Conservation (phyloP, 2,797 vertebrate species). For the Hapalemur alaotrensis region DNA sequence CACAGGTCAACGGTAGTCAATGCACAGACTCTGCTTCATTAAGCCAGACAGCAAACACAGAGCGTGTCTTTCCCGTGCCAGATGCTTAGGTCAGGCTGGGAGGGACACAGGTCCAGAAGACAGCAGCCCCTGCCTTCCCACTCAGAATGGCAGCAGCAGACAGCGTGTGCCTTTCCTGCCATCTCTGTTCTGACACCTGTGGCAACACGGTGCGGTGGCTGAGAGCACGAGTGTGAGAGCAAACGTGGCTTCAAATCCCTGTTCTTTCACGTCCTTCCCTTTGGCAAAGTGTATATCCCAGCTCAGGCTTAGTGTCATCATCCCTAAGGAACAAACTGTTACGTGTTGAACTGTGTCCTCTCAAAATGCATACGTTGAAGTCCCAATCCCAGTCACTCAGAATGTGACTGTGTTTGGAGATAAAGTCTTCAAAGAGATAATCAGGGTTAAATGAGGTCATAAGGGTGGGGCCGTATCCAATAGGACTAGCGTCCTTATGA, state of each 20-base stretch:
- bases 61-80: not conserved
- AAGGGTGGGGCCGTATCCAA: not conserved
- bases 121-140: not conserved
- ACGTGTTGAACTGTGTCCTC: too few species aligned
- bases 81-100: not conserved
- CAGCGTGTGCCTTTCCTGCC: accelerated
- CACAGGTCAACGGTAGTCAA: not conserved
- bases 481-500: not conserved
- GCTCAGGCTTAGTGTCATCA: not conserved
- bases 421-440: not conserved
- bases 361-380: not conserved
- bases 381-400: too few species aligned
- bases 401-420: not conserved
- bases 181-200: not conserved
- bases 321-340: not conserved
- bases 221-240: too few species aligned
- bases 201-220: too few species aligned
- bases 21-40: not conserved
- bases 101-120: not conserved
- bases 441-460: not conserved
- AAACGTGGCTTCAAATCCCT: not conserved
- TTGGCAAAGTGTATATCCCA: not conserved
- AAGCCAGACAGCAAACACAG: not conserved
- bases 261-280: not conserved
- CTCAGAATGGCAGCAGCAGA: not conserved